Evolutionary conservation across 1,140 invertebrate species (phyloP).

Genomic region (Ceratina calcarata): DNA sequence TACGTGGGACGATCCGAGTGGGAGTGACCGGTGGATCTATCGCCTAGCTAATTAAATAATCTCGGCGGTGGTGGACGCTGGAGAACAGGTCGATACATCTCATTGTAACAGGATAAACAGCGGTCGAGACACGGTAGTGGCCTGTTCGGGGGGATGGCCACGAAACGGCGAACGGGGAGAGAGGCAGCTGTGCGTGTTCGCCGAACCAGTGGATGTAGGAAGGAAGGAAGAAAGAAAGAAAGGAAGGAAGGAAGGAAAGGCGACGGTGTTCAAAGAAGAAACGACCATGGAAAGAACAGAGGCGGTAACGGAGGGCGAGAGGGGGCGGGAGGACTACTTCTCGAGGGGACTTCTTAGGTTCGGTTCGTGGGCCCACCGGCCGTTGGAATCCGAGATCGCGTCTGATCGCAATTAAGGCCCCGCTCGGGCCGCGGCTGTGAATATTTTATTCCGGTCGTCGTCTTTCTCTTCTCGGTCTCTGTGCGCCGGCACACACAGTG

Average conservation of each 20-base stretch:
- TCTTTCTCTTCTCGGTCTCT: conserved; percentile 44
- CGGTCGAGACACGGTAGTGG: conserved; percentile 74
- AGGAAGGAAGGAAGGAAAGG: conserved; percentile 44
- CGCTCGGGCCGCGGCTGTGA: conserved; percentile 72
- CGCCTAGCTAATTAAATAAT: conserved; percentile 80
- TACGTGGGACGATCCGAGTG: background rate
- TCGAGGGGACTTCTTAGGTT: conserved; percentile 57
- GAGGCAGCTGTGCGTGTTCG: too few species aligned
- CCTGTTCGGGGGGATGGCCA: conserved; percentile 8
- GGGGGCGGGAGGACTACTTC: conserved; percentile 28
- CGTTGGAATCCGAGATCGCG: conserved; percentile 77
- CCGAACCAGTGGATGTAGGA: background rate
- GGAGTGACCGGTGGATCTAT: conserved; percentile 43
- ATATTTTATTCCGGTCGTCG: conserved; percentile 69
- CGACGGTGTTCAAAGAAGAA: conserved; percentile 16
- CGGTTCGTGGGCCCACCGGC: conserved; percentile 67
- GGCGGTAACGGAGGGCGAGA: conserved; percentile 29
- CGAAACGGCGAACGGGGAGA: too few species aligned
- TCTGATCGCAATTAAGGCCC: conserved; percentile 78
- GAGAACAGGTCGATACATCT: conserved; percentile 79
- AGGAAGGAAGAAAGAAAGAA: conserved; percentile 32
- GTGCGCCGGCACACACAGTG: conserved; percentile 46
- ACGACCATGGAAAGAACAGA: conserved; percentile 11
- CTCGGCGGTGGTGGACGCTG: conserved; percentile 66
- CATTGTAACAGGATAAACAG: conserved; percentile 80